Conservation (phyloP, 2,797 vertebrate genomes). For the Botia almorhae region DNA sequence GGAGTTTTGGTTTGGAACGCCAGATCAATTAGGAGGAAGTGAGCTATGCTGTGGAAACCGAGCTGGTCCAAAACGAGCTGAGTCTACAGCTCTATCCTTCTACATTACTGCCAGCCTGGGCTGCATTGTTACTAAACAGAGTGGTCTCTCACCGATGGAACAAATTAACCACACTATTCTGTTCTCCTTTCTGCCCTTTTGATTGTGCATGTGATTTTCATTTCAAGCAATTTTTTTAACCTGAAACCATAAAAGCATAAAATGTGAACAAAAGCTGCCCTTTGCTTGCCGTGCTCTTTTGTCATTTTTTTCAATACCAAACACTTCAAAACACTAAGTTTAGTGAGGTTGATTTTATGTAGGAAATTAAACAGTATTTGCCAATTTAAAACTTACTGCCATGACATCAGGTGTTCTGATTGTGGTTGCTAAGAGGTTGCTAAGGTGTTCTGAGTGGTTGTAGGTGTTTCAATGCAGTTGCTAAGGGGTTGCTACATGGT, state of each 20-base stretch:
- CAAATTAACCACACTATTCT: slow-evolving; percentile 16
- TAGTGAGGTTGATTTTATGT: neutral
- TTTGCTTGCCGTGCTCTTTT: neutral
- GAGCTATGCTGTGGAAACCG: neutral
- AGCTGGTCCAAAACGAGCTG: neutral
- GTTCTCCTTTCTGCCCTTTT: slow-evolving; percentile 5
- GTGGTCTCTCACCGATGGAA: slow-evolving; percentile 14
- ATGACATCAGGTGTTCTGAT: neutral
- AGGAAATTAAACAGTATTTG: neutral
- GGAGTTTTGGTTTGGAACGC: neutral
- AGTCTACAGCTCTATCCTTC: slow-evolving; percentile 2
- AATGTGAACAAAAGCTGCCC: neutral
- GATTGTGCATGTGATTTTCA: slow-evolving; percentile 17
- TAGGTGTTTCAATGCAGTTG: neutral
- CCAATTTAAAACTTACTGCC: neutral
- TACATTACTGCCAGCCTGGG: slow-evolving; percentile 1
- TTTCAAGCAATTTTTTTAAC: neutral
- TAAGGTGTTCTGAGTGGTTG: neutral
- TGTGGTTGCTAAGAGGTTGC: neutral
- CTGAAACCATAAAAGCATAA: neutral
- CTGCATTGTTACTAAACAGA: slow-evolving; percentile 38
- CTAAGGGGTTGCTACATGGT: neutral
- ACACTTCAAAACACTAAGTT: neutral
- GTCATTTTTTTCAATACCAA: neutral
- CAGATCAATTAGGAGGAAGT: neutral